Evolutionary conservation across 2,113 vertebrate genomes (phyloP), one percentile per base, ranked within the genome.

Genomic region (Pygoscelis antarcticus): DNA sequence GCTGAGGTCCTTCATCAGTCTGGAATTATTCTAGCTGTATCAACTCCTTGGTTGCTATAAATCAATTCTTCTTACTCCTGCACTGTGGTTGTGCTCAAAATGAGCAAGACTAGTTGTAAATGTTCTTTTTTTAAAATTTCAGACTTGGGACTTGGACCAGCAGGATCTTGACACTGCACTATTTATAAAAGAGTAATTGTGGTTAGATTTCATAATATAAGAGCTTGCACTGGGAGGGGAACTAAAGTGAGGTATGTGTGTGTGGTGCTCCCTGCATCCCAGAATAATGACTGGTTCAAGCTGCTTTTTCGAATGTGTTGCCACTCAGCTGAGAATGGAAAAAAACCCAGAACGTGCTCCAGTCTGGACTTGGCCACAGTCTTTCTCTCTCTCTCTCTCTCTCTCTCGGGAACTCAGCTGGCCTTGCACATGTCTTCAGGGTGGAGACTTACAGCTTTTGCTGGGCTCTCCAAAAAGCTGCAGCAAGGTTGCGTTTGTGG

Each of bases 111-210:
- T 87, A 71, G 55, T 84, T 94, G 64, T 81, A 91, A 94, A 66
- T 78, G 51, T 87, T 92, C 44, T 82, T 92, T 72, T 94, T 89
- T 27, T 13, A 47, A 81, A 55, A 32, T 66, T 77, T 92, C 79
- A 85, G 69, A 34, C 81, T 87, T 49, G 78, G 77, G 44, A 72
- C 85, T 42, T 42, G 15, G 42, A 42, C 77, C 77, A 76, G 81
- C 51, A 64, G 70, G 58, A 69, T 93, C 84, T 96, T 91, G 81
- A 93, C 91, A 89, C 70, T 82, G 65, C 46, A 61, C 74, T 97
- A 94, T 96, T 97, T 93, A 91, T 93, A 69, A 93, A 92, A 87
- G 44, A 84, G 74, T 83, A 94, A 94, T 89, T 97, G 89, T 95
- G 93, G 89, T 91, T 96, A 82, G 83, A 94, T 96, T 93, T 96